phyloP scores from a whole-genome alignment of 2,888 invertebrate genomes.

The Axea sp. region DNA sequence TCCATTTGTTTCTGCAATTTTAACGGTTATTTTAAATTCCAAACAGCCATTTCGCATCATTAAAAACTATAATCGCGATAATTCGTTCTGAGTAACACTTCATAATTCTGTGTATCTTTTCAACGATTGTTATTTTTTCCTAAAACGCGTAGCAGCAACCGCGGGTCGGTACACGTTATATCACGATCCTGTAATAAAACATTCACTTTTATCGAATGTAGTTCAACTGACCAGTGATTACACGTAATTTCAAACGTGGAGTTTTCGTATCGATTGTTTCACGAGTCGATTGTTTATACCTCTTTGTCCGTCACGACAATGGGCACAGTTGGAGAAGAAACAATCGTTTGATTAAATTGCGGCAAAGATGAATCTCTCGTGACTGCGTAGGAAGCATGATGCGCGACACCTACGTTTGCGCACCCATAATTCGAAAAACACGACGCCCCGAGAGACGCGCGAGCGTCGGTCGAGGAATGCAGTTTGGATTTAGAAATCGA shows the following conservation, averaged over 20 bases:
- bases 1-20: too few species aligned
- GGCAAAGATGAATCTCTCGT: conserved; percentile 10
- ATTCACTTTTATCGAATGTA: conserved; percentile 50
- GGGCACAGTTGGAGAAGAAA: conserved; percentile 17
- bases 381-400: conserved; percentile 20
- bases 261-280: conserved; percentile 27
- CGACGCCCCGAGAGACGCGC: background rate
- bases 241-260: conserved; percentile 14
- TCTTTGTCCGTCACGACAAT: conserved; percentile 36
- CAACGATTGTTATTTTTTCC: background rate
- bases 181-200: conserved; percentile 28
- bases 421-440: conserved; percentile 8
- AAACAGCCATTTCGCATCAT: background rate
- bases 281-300: conserved; percentile 22
- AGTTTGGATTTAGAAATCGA: conserved; percentile 2
- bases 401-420: conserved; percentile 30
- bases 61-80: background rate
- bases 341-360: conserved; percentile 28
- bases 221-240: conserved; percentile 45
- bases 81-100: background rate
- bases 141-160: background rate
- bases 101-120: background rate
- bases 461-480: background rate
- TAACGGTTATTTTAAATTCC: too few species aligned
- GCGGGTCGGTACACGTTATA: conserved; percentile 5